Evolutionary conservation across 2,113 vertebrate species (phyloP), one percentile per base, ranked within the genome.

Genomic region (Penelope pileata): DNA sequence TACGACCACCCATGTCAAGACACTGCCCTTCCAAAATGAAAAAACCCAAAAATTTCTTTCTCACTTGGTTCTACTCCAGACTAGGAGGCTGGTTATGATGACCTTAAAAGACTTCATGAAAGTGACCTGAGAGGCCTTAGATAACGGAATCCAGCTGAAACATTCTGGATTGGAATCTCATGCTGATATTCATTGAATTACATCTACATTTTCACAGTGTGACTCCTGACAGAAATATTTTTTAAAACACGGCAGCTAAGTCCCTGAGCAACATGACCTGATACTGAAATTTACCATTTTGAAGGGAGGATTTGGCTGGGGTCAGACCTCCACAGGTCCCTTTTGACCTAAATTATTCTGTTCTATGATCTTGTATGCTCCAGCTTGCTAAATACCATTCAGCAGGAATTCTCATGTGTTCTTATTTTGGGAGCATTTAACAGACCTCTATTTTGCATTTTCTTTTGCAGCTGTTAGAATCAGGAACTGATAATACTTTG

Each of bases 361-460:
- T 9, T 76, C 12, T n/a, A 2, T 47, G 34, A 16, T 60, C 5
- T 80, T 2, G 0, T 29, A 10, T 10, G 4, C 13, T 45, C 1
- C 7, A 26, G 9, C 14, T 60, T 13, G 4, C 30, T 70, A 23
- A 64, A 48, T 68, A 4, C 5, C 36, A 19, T 48, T 72, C 29
- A 45, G 15, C 6, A 68, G 74, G 16, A 43, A 47, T 72, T 15
- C 12, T 12, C 64, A 82, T 7, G 2, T 47, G 2, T 23, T 67
- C 23, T 32, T 40, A 6, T 38, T 15, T 15, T 27, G 10, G 18
- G 9, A 19, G 4, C 48, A 17, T 69, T 69, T 48, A 12, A 15
- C 7, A 38, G 16, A 2, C 7, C 15, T 50, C 16, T 16, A 9
- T 10, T 84, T 64, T 12, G 5, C 6, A 16, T 91, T 90, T 72